phyloP scores from a whole-genome alignment of 2,113 vertebrate genomes.

The Leptobrachium leishanense region DNA sequence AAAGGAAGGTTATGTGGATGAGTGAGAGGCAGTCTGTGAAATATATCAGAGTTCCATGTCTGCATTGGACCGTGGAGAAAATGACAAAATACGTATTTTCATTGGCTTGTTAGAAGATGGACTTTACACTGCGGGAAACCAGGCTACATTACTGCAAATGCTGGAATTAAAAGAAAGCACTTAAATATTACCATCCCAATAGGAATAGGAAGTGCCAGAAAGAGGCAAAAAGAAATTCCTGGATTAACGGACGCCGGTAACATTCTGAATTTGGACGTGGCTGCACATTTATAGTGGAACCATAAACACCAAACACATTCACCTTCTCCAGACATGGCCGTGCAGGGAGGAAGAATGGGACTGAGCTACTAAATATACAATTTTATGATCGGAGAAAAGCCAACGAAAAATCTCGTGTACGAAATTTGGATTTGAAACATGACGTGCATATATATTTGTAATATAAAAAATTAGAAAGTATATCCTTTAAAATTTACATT shows the following conservation, averaged over 20 bases:
- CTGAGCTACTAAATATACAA: too few relatives aligned
- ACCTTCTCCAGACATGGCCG: background rate
- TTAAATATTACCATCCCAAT: constrained; percentile 63
- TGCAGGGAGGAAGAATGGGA: background rate
- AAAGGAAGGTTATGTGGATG: constrained; percentile 59
- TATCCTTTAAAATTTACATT: too few relatives aligned
- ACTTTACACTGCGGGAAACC: constrained; percentile 58
- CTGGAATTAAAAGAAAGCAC: constrained; percentile 63
- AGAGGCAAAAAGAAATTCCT: background rate
- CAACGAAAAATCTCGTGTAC: too few relatives aligned
- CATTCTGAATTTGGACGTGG: background rate
- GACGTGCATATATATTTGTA: too few relatives aligned
- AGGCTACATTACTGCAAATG: constrained; percentile 51
- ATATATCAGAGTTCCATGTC: constrained; percentile 60
- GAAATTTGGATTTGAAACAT: too few relatives aligned
- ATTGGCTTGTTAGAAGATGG: constrained; percentile 62
- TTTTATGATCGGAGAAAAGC: too few relatives aligned
- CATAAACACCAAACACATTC: background rate
- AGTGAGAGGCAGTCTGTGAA: constrained; percentile 64
- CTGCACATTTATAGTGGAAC: background rate
- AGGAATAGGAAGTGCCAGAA: constrained; percentile 58
- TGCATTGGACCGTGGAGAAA: constrained; percentile 43
- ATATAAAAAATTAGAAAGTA: too few relatives aligned
- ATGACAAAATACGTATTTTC: constrained; percentile 59
- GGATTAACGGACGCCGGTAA: background rate